Percentiles rank a stretch among this genome's conserved stretches.
Conservation (phyloP, 2,113 vertebrate genomes). For the Sinocyclocheilus grahami region DNA sequence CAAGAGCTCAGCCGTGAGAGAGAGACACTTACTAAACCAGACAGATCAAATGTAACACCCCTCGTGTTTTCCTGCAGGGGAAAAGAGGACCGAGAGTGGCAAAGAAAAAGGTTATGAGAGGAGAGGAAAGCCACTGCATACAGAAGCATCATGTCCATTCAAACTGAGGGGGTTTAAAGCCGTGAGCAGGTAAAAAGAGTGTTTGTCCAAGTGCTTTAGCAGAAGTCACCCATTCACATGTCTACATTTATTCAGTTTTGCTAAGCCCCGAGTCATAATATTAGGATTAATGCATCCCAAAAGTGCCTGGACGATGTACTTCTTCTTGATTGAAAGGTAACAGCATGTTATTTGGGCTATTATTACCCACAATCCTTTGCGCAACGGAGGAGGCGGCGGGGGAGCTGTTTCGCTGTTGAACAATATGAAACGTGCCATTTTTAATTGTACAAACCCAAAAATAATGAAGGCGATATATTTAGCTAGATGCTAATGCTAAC, state of each 20-base stretch:
- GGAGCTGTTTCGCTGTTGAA: too few species aligned
- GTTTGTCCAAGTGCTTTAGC: neutral
- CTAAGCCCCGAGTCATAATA: neutral
- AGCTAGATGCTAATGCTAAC: neutral
- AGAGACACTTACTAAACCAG: constrained; percentile 9
- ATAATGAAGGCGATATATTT: neutral
- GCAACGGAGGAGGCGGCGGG: too few species aligned
- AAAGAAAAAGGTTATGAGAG: constrained; percentile 6
- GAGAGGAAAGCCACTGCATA: neutral
- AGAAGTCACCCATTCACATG: neutral
- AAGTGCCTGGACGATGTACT: neutral
- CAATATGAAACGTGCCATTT: neutral
- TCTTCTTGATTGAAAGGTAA: neutral
- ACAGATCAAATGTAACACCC: constrained; percentile 23
- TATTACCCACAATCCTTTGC: too few species aligned
- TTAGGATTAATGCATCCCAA: neutral
- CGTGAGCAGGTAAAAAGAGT: neutral
- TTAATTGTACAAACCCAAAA: neutral
- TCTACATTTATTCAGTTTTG: neutral
- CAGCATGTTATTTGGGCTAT: too few species aligned
- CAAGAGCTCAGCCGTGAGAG: neutral
- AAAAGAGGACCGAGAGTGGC: constrained; percentile 1
- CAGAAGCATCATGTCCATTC: neutral
- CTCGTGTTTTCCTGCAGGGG: neutral
- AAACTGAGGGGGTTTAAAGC: neutral